Evolutionary conservation across 92 coral and sea anemone genomes (phyloP), one percentile per base, ranked within the genome.

Genomic region (Zoanthus sansibaricus): DNA sequence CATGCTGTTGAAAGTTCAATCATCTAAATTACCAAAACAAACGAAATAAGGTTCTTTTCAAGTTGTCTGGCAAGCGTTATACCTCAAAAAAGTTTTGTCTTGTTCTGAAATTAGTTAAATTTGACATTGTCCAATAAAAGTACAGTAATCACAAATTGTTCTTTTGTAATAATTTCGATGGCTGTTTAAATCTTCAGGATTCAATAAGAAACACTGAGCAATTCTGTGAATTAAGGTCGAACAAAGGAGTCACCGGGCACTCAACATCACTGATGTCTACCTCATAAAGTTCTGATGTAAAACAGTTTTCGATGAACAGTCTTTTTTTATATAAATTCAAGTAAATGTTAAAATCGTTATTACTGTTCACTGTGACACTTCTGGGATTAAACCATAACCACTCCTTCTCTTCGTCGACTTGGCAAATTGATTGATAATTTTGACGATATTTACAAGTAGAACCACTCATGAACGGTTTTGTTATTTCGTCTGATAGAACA

Each of bases 301-400:
- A 20, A n/a, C 44, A 4, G 84, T 79, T 56, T 64, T 79, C 84
- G 62, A 80, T 64, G 75, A 66, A 4, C 14, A 80, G 62, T 10
- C 25, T 11, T 15, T 62, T 80, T 5, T 18, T 56, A 0, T 80
- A 7, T 0, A 80, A 71, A 45, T 64, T 31, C 61, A 80, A 68
- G 61, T 80, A 80, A 71, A 80, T 5, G 85, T 66, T 79, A 2
- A 79, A 33, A n/a, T n/a, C n/a, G n/a, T n/a, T n/a, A n/a, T n/a
- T n/a, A n/a, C n/a, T n/a, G n/a, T n/a, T n/a, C n/a, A n/a, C n/a
- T n/a, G n/a, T n/a, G n/a, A n/a, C n/a, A n/a, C n/a, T n/a, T n/a
- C n/a, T n/a, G n/a, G n/a, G n/a, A n/a, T n/a, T 37, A 59, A 33
- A 17, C 62, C 84, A 5, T 48, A 70, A 48, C 33, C 11, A n/a